These are phyloP conservation scores for Toxotes chatareus DNA, from an alignment of 2,113 vertebrate species.

Conservation along the genomic window DNA sequence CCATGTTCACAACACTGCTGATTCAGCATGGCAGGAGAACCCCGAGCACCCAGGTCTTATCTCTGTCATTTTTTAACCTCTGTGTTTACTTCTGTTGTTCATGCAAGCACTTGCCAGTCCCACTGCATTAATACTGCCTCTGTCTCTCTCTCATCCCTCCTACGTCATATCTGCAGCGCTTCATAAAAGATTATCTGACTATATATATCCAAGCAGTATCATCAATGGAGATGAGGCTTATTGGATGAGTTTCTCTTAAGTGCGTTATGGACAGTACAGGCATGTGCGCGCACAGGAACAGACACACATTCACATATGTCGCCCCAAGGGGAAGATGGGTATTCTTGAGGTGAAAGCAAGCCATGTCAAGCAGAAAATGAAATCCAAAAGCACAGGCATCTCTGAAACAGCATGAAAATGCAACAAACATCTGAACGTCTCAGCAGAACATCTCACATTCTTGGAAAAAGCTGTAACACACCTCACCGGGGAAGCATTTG, in stretches of 20 bases:
- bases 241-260: slow-evolving; percentile 64
- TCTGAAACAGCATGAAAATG: slow-evolving; percentile 8
- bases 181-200: slow-evolving; percentile 77
- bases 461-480: slow-evolving; percentile 15
- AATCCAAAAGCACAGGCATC: slow-evolving; percentile 36
- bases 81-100: slow-evolving; percentile 36
- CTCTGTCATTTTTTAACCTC: slow-evolving; percentile 39
- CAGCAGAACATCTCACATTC: background rate
- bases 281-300: slow-evolving; percentile 6
- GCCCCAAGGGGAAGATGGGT: slow-evolving; percentile 55
- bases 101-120: slow-evolving; percentile 4
- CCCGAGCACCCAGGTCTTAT: slow-evolving; percentile 2
- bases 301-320: slow-evolving; percentile 29
- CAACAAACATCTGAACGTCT: slow-evolving; percentile 10
- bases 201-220: slow-evolving; percentile 75
- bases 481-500: background rate
- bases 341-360: slow-evolving; percentile 49
- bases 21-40: slow-evolving; percentile 50
- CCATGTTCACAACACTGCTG: slow-evolving; percentile 27
- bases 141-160: slow-evolving; percentile 49
- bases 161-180: slow-evolving; percentile 70
- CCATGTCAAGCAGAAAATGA: slow-evolving; percentile 54
- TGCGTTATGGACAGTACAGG: slow-evolving; percentile 10
- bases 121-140: slow-evolving; percentile 27
- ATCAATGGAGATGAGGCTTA: slow-evolving; percentile 74